Base-by-base conservation (phyloP, 2,797 vertebrate species). In the Eptatretus atami region DNA sequence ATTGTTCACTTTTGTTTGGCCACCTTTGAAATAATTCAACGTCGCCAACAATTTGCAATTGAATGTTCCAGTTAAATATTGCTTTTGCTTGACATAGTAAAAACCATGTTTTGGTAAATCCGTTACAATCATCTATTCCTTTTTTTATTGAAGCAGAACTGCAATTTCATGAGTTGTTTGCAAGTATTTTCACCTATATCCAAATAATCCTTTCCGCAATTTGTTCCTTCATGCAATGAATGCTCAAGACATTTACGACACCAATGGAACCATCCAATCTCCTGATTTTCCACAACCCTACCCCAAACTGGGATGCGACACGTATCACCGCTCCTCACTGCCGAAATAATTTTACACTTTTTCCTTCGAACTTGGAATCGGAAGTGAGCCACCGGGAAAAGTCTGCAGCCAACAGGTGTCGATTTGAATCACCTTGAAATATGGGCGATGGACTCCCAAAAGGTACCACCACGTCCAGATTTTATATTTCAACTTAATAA, bases 391-490 rank as follows among this genome's bases (percentile, higher is more conserved):
- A 55, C 84, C 83, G 11, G 74, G n/a, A n/a, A 74, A 1, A 86
- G 84, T 61, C 77, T 78, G 1, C 74, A 79, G 67, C 55, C 55
- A 11, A 24, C 55, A 15, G 55, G 55, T 95, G 88, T 73, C 78
- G 86, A 67, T 96, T 84, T 64, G 90, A n/a, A 96, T 77, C 82
- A 80, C 71, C 75, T 96, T 68, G 90, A 95, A 76, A 82, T 93
- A 75, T 95, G 88, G 90, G n/a, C n/a, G 88, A 95, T 65, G 90
- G 90, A 67, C 88, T 84, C 75, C 85, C 87, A 0, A 83, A 84
- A 70, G 87, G 92, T 98, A 77, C n/a, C 77, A 73, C 24, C 10
- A 31, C 31, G 31, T 31, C 55, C 55, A 12, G 2, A 24, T 31
- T 6, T 31, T 31, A 3, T 6, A 31, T 31, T 31, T 31, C 31